phyloP scores from a whole-genome alignment of 2,113 vertebrate species.

The Speoplatyrhinus poulsoni region DNA sequence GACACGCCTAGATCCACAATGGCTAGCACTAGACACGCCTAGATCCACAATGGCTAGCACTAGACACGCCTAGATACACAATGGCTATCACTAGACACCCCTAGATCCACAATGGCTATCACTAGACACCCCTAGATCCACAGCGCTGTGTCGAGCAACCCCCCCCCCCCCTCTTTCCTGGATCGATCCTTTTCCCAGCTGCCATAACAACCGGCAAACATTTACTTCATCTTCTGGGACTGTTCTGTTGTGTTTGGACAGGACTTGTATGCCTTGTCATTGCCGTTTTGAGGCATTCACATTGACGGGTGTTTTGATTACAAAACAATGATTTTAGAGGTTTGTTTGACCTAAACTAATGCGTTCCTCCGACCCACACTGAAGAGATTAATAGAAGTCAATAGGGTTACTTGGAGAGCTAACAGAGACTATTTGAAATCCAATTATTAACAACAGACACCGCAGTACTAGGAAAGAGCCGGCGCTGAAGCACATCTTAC shows the following conservation, averaged over 20 bases:
- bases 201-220: slow-evolving; percentile 70
- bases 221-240: slow-evolving; percentile 46
- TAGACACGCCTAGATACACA: slow-evolving; percentile 15
- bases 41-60: not conserved
- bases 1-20: too few relatives aligned
- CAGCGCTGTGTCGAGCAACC: not conserved
- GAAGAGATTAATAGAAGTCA: not conserved
- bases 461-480: too few relatives aligned
- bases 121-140: too few relatives aligned
- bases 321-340: slow-evolving; percentile 24
- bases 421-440: not conserved
- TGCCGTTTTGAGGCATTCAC: slow-evolving; percentile 31
- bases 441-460: too few relatives aligned
- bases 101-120: too few relatives aligned
- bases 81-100: not conserved
- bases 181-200: slow-evolving; percentile 22
- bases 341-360: slow-evolving; percentile 14
- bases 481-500: not conserved
- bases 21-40: too few relatives aligned
- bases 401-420: not conserved
- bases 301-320: slow-evolving; percentile 50
- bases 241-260: slow-evolving; percentile 33
- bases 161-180: not conserved
- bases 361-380: not conserved
- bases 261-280: slow-evolving; percentile 43